Base-by-base conservation (phyloP, 1,140 invertebrate species). In the Gonatopus flavifemur region DNA sequence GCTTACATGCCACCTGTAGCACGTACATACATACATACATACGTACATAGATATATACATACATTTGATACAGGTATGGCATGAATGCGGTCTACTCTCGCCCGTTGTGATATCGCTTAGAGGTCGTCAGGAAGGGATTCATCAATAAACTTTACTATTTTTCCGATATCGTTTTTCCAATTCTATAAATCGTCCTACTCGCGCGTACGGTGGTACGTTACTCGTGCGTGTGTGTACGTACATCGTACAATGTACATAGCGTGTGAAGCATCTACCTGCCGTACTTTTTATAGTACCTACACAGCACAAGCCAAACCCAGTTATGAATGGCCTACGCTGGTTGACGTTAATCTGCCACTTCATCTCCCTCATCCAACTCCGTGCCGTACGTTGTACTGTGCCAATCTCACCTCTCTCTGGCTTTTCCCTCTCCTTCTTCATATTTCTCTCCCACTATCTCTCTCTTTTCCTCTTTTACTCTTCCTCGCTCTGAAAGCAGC, bases 271-370 rank as follows among this genome's bases (percentile, higher is more conserved):
- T 16, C 12, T 13, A 36, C 13, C 13, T 12, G 13, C 16, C 5
- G 33, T 36, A 28, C n/a, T 33, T 33, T 6, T 33, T 6, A 33
- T 58, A 22, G 43, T 25, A 39, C 46, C 32, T 52, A 43, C 44
- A 44, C 36, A 25, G 18, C 38, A 9, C 31, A 38, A 31, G 33
- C 39, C 35, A 43, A 62, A 45, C 36, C 52, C 59, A 50, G 61
- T 63, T 63, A 63, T 63, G 61, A 63, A 63, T 63, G 61, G 59
- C 41, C 61, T 50, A 63, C 59, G 59, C 62, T 59, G 59, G 59
- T 62, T 62, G 55, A 63, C 59, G 61, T 63, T 63, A 63, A 63
- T 63, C 61, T 63, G 59, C 55, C 61, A 63, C 61, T 63, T 63
- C 55, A 59, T 63, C 59, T 59, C 61, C 55, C 50, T 57, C 55